These are phyloP conservation scores for Peromyscus nudipes DNA, from an alignment of 2,797 vertebrate genomes.

Conservation along the genomic window DNA sequence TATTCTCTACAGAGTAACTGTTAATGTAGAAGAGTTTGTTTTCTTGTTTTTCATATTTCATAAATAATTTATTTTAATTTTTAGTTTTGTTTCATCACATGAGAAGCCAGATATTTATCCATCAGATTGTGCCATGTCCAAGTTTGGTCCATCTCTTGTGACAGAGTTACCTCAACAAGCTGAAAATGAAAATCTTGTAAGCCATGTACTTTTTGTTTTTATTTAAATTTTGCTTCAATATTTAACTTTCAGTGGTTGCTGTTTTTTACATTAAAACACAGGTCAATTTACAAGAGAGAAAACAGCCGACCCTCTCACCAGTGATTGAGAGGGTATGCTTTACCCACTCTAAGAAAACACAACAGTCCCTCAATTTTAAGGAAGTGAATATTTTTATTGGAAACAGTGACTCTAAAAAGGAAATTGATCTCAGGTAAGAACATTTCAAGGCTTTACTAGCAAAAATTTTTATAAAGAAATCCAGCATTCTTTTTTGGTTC, in stretches of 20 bases:
- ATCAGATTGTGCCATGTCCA: slow-evolving; percentile 70
- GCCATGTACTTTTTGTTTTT: slow-evolving; percentile 70
- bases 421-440: slow-evolving; percentile 86
- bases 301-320: slow-evolving; percentile 72
- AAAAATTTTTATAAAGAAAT: slow-evolving; percentile 63
- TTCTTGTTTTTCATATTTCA: slow-evolving; percentile 35
- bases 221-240: slow-evolving; percentile 47
- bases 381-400: slow-evolving; percentile 91
- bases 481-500: slow-evolving; percentile 66
- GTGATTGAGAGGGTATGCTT: slow-evolving; percentile 77
- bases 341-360: slow-evolving; percentile 75
- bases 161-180: slow-evolving; percentile 71
- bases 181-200: slow-evolving; percentile 83
- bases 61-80: slow-evolving; percentile 79
- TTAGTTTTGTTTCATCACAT: slow-evolving; percentile 81
- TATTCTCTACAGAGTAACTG: slow-evolving; percentile 18
- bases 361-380: slow-evolving; percentile 74
- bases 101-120: slow-evolving; percentile 68
- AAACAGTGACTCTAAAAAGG: slow-evolving; percentile 77
- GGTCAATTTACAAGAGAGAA: slow-evolving; percentile 81
- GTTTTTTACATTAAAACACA: slow-evolving; percentile 78
- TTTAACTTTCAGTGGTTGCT: slow-evolving; percentile 60
- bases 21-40: slow-evolving; percentile 47
- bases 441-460: slow-evolving; percentile 43
- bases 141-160: slow-evolving; percentile 68